A percentile compares a stretch with the other conserved stretches of the same genome.
phyloP scores from a whole-genome alignment of 2,888 invertebrate species.

The Agrochola lota region DNA sequence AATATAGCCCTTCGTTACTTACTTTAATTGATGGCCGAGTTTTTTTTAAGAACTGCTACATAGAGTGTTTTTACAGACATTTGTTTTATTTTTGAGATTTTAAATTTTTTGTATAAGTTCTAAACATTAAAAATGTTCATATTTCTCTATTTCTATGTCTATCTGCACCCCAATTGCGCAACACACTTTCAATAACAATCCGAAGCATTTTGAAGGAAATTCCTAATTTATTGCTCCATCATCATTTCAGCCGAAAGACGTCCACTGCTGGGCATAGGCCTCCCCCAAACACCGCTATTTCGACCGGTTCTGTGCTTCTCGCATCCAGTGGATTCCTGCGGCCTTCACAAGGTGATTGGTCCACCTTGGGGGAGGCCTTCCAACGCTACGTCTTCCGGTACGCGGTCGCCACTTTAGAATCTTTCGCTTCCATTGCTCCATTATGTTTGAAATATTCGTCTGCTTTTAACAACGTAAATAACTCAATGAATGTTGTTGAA shows the following conservation, averaged over 20 bases:
- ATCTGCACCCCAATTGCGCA: background rate
- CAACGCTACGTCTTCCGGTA: too few species aligned
- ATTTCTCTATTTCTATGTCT: background rate
- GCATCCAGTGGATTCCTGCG: too few species aligned
- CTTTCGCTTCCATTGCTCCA: background rate
- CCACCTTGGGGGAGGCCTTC: too few species aligned
- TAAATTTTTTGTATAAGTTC: background rate
- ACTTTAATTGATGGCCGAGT: conserved; percentile 67
- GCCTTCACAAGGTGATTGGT: too few species aligned
- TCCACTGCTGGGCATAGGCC: too few species aligned
- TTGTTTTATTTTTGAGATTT: background rate
- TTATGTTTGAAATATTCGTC: background rate
- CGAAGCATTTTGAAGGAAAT: background rate
- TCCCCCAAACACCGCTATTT: too few species aligned
- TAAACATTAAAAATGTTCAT: background rate
- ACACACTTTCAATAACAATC: background rate
- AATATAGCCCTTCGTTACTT: conserved; percentile 71
- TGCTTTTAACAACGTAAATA: background rate
- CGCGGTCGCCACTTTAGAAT: too few species aligned
- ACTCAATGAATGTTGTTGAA: background rate
- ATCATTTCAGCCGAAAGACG: too few species aligned
- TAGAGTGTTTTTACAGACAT: background rate
- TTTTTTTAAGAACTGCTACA: background rate
- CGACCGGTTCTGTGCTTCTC: too few species aligned
- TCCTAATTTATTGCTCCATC: background rate